phyloP scores from a whole-genome alignment of 2,797 vertebrate genomes.

The Pantherophis vulpinus region DNA sequence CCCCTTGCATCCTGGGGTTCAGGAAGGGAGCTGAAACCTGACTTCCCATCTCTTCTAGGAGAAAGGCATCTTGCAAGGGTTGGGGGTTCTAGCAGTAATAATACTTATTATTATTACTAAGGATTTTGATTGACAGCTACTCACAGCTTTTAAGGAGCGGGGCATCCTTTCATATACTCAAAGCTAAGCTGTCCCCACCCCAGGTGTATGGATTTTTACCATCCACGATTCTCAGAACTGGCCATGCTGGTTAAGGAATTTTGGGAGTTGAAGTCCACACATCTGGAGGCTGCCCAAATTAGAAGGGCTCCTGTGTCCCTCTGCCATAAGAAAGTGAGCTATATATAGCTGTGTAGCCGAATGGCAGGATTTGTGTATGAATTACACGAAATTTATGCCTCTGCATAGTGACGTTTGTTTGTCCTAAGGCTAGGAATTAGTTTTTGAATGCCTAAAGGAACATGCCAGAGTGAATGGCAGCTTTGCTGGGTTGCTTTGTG shows the following conservation, averaged over 20 bases:
- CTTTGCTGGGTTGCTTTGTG: neutral
- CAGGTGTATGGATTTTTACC: neutral
- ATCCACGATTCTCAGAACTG: no score
- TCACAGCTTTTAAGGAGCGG: neutral
- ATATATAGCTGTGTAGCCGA: neutral
- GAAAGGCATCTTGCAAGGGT: neutral
- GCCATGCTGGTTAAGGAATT: neutral
- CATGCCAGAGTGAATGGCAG: neutral
- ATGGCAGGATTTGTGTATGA: neutral
- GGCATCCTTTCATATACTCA: neutral
- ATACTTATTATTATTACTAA: neutral
- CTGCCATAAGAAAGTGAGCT: neutral
- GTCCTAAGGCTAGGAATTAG: neutral
- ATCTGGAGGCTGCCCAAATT: neutral
- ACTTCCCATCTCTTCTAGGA: neutral
- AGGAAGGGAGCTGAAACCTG: neutral
- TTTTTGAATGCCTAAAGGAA: neutral
- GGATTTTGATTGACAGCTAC: neutral
- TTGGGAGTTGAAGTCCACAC: neutral
- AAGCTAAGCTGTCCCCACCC: neutral
- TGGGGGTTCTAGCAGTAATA: neutral
- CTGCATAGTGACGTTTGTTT: neutral
- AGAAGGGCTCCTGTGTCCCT: neutral
- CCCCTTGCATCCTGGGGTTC: neutral
- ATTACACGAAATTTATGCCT: no score